Base-by-base conservation (phyloP, 2,888 invertebrate species). In the Operophtera brumata region DNA sequence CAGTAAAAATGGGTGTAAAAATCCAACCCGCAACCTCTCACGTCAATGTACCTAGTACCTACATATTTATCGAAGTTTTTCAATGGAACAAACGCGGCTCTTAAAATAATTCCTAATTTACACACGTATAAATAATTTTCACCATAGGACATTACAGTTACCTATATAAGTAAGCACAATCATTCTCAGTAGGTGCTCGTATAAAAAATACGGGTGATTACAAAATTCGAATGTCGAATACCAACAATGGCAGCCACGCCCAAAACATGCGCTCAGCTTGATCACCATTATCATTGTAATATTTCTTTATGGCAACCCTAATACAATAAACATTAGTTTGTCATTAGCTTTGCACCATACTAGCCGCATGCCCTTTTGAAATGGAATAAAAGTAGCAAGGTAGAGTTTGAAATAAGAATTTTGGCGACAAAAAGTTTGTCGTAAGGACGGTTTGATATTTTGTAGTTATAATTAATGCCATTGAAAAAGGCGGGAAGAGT, bases 251-350 rank as follows among this genome's bases (percentile, higher is more conserved):
- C 76, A 70, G 80, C 78, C 88, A 81, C 89, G 89, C 89, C 89
- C 88, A 80, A 88, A 89, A 89, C 89, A 90, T 80, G 84, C 72
- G 65, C 89, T 42, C 89, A 84, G 87, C 88, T 75, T 85, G 88
- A 83, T 82, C 73, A 66, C 82, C 64, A 84, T 87, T 85, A 81
- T 77, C 69, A 87, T 84, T 86, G 78, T 82, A 86, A 86, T 86
- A 85, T 81, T 83, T 78, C 78, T 78, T 64, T 86, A 81, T 82
- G 82, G 81, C 78, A 80, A 79, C 83, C 82, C 86, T 89, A 87
- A 88, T 89, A 89, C 84, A 89, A 89, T 89, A 89, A 88, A 81
- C 80, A 82, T 88, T 83, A 86, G 76, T 82, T 66, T 85, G 79
- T 87, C 85, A 90, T 89, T 90, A 90, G 77, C 78, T 71, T 69